Evolutionary conservation across 2,113 vertebrate species (phyloP).

Genomic region (Gopherus evgoodei): DNA sequence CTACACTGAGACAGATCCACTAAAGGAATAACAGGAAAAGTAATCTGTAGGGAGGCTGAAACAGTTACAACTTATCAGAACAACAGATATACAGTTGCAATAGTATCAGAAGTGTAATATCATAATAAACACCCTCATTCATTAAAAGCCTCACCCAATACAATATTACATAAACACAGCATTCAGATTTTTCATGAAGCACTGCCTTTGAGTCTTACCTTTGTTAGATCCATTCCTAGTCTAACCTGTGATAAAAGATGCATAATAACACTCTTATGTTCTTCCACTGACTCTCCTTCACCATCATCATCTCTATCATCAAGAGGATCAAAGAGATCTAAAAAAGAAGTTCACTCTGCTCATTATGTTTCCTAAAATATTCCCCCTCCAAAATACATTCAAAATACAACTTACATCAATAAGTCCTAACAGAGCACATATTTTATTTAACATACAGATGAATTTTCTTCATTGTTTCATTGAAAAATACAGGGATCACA

Average conservation of each 20-base stretch:
- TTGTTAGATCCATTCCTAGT: constrained; percentile 98
- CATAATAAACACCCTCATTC: background rate
- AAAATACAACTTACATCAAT: background rate
- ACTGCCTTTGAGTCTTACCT: constrained; percentile 79
- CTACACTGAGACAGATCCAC: background rate
- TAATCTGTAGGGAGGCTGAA: background rate
- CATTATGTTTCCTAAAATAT: background rate
- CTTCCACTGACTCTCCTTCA: constrained; percentile 96
- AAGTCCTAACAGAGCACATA: background rate
- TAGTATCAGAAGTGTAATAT: background rate
- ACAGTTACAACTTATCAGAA: background rate
- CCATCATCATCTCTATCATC: constrained; percentile 94
- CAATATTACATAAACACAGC: background rate
- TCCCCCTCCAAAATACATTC: background rate
- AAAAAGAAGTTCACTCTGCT: constrained; percentile 18
- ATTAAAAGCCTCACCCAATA: background rate
- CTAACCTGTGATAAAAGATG: constrained; percentile 97
- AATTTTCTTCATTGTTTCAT: background rate
- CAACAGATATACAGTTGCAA: background rate
- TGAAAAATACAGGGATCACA: background rate
- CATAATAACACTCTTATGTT: constrained; percentile 99
- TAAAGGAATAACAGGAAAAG: background rate
- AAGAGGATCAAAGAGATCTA: constrained; percentile 93
- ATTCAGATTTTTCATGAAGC: background rate
- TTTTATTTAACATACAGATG: background rate